Evolutionary conservation across 64 coral and sea anemone genomes (phyloP).

Genomic region (Platygyra sinensis): DNA sequence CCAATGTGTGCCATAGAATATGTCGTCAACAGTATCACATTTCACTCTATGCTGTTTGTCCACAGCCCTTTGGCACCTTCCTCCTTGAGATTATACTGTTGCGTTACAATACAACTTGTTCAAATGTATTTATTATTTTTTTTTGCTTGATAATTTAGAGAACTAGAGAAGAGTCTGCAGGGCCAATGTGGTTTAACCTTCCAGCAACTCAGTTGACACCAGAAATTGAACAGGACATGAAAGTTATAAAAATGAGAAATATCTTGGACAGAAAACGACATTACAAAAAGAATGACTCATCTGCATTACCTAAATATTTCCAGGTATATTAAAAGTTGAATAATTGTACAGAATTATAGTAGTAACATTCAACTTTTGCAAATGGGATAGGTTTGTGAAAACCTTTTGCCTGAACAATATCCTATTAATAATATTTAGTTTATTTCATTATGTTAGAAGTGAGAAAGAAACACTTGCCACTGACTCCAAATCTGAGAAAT

Average conservation of each 20-base stretch:
- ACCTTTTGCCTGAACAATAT: no score
- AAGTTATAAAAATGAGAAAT: slow-evolving; percentile 93
- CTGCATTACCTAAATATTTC: slow-evolving; percentile 91
- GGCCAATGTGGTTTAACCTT: slow-evolving; percentile 92
- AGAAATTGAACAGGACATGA: slow-evolving; percentile 88
- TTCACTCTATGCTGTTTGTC: no score
- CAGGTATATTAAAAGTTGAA: slow-evolving; percentile 46
- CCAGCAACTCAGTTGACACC: slow-evolving; percentile 90
- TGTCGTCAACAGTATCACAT: no score
- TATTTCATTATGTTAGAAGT: no score
- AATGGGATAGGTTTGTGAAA: no score
- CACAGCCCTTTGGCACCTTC: no score
- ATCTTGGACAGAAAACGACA: slow-evolving; percentile 90
- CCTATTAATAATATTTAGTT: no score
- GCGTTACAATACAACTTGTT: neutral
- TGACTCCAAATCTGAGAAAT: no score
- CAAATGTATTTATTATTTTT: neutral
- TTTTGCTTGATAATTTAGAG: slow-evolving; percentile 44
- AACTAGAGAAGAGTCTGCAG: slow-evolving; percentile 78
- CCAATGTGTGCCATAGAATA: no score
- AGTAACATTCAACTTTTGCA: no score
- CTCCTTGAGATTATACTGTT: no score
- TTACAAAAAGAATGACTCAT: slow-evolving; percentile 90
- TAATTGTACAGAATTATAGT: neutral
- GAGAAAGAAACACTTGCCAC: no score